Evolutionary conservation across 2,888 invertebrate genomes (phyloP).

Genomic region (Caenorhabditis macrosperma): DNA sequence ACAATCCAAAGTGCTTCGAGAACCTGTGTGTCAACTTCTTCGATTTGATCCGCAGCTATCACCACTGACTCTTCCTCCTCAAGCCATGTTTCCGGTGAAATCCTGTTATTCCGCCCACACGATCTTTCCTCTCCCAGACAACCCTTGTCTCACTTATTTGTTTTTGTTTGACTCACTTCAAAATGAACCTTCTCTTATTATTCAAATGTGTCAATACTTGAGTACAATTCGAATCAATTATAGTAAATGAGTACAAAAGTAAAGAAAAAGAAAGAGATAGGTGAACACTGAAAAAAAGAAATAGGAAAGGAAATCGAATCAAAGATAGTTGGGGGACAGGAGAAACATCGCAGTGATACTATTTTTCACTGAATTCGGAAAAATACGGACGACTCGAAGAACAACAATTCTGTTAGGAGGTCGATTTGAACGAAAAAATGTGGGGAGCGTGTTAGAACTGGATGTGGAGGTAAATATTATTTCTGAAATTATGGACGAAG

Average conservation of each 20-base stretch:
- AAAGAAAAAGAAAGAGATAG: background rate
- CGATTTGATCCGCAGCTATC: conserved; percentile 68
- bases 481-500: conserved; percentile 10
- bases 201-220: conserved; percentile 6
- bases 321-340: background rate
- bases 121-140: conserved; percentile 21
- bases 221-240: conserved; percentile 8
- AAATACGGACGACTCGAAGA: conserved; percentile 11
- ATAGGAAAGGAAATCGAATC: background rate
- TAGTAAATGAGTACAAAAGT: conserved; percentile 15
- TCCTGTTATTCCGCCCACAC: background rate
- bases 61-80: conserved; percentile 13
- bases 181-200: background rate
- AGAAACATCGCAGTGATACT: conserved; percentile 19
- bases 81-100: conserved; percentile 46
- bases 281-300: background rate
- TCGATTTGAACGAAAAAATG: background rate
- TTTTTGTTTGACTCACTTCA: conserved; percentile 5
- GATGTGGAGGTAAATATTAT: background rate
- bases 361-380: conserved; percentile 13
- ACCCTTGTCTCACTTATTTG: background rate
- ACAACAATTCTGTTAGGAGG: conserved; percentile 6
- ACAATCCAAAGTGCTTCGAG: conserved; percentile 68
- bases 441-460: background rate
- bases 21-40: conserved; percentile 68